Base-by-base conservation (phyloP, 2,888 invertebrate genomes). In the Laspeyria flexula region DNA sequence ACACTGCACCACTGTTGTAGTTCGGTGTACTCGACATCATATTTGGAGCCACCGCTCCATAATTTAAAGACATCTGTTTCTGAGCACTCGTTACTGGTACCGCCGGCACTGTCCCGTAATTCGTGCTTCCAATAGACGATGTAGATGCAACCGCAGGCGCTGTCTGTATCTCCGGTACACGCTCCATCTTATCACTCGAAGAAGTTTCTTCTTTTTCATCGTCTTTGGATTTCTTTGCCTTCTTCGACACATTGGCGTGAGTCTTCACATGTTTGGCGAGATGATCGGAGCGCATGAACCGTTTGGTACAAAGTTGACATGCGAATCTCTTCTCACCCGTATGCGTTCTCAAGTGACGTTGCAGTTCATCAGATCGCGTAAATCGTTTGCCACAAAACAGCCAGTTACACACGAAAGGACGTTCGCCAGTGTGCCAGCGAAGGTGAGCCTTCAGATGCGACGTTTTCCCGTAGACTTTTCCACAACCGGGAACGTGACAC, bases 211-310 rank as follows among this genome's bases (percentile, higher is more conserved):
- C 89, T 56, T 92, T 93, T 9, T 86, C 86, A 4, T 87, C 89
- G 0, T 86, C 87, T 58, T 86, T 88, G 0, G 76, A 41, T 71
- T 90, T 86, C 63, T 87, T 90, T 47, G 77, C 93, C 54, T 93
- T 93, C 45, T 93, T 94, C 13, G 94, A 89, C 0, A 89, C 91
- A 61, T 95, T 95, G 21, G 95, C 94, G 71, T 98, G 98, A 0
- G 97, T 98, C 81, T 98, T 98, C 59, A 96, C 95, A 83, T 98
- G 98, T 83, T 98, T 99, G 55, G 95, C 96, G n/a, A 99, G 93
- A 81, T 99, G 98, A 81, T 98, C 98, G 57, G 97, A 97, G 13
- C 98, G 93, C 95, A 97, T 98, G 85, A 98, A 98, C 40, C 96
- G 93, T 82, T 98, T 99, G 30, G 95, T 94, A 83, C 98, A 98